These are phyloP conservation scores for Bombycilla garrulus DNA, from an alignment of 2,113 vertebrate species.

Conservation along the genomic window DNA sequence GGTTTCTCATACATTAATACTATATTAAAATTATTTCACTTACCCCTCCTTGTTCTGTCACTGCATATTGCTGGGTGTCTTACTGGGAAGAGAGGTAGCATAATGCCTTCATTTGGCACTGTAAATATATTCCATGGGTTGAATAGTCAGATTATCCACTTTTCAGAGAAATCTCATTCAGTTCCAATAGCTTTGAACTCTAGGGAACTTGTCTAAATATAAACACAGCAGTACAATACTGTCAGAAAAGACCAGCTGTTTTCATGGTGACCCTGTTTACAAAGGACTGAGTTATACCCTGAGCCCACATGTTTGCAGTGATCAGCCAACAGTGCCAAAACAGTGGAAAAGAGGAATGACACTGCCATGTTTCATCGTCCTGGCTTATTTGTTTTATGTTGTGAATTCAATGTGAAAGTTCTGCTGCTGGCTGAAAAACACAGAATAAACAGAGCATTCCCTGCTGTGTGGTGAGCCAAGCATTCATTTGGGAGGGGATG, in stretches of 20 bases:
- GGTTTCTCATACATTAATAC: conserved; percentile 65
- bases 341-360: neutral
- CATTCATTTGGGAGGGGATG: neutral
- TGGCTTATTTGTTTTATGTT: neutral
- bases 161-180: neutral
- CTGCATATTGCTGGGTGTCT: conserved; percentile 18
- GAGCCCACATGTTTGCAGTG: neutral
- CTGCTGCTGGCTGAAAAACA: neutral
- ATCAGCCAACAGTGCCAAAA: neutral
- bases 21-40: conserved; percentile 76
- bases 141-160: neutral
- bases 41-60: conserved; percentile 46
- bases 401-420: neutral
- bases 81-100: conserved; percentile 35
- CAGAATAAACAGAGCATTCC: conserved; percentile 20
- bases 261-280: neutral
- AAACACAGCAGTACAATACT: neutral
- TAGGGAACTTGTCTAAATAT: neutral
- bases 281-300: neutral
- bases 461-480: neutral
- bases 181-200: neutral
- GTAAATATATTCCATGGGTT: neutral
- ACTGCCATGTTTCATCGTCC: neutral
- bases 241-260: neutral
- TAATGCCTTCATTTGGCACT: neutral